Evolutionary conservation across 2,888 invertebrate species (phyloP), one percentile per base, ranked within the genome.

Genomic region (Aricia artaxerxes): DNA sequence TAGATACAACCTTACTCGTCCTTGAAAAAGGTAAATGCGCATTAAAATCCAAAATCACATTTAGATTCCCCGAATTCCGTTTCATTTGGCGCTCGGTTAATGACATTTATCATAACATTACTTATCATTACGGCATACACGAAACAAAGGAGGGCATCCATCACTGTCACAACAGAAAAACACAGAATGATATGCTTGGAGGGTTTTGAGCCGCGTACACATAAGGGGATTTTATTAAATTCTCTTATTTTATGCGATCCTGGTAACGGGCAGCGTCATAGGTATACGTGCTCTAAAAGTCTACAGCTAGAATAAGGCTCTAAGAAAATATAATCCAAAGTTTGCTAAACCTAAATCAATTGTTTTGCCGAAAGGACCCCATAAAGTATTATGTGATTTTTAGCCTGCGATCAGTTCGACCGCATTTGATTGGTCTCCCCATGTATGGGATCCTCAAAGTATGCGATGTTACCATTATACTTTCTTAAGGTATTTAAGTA

Each of bases 61-160:
- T 69, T 38, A 38, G 69, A 69, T 69, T 69, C 35, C 1, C 38
- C 35, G 69, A 69, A 69, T 69, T 57, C 57, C 57, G 13, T 57
- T 76, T 35, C 76, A 76, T 76, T 76, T 76, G 53, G 53, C 35
- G 69, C 69, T 57, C 76, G 35, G 73, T 40, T 75, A 84, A 84
- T 83, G 85, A 82, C 86, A 90, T 90, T 89, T 85, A 88, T 88
- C 87, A 89, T 87, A 86, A 87, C 85, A 88, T 88, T 87, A 87
- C 88, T 88, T 87, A 88, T 88, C 87, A 88, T 88, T 88, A 87
- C 85, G 80, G 84, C 83, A 83, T 87, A 84, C 83, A 61, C 44
- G 84, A 87, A 90, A 90, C 88, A 90, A 89, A 89, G 84, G 84
- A 82, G 80, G 77, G 57, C 87, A 90, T 90, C 89, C 87, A 88